Evolutionary conservation across 2,113 vertebrate genomes (phyloP), one percentile per base, ranked within the genome.

Genomic region (Eulacestoma nigropectus): DNA sequence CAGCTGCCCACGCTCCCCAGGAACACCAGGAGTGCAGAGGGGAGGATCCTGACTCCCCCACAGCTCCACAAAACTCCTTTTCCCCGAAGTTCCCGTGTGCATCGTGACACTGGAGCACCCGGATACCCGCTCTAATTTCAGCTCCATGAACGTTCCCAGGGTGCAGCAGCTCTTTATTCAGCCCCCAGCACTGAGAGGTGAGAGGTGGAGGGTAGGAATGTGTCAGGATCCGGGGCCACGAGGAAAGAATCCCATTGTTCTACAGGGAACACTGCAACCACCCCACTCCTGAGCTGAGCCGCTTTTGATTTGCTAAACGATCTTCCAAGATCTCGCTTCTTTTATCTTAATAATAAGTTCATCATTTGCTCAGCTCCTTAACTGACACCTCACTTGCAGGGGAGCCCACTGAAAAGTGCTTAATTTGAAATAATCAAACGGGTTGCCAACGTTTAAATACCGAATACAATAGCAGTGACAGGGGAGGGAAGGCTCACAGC

Each of bases 301-400:
- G 29, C 68, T 27, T 26, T 3, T n/a, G 30, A 50, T 50, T 16
- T 35, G 78, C 67, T 52, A 42, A 65, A 29, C 2, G 5, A 80
- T 21, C 52, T 39, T 79, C 30, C 30, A 33, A 33, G 78, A 67
- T 32, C 65, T 94, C 23, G 5, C 35, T 44, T 16, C 46, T 68
- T 95, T 46, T 89, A 75, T 69, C 41, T 44, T 29, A 13, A 30
- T 56, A 79, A 74, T 73, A 73, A 59, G 70, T 55, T 73, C 21
- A 17, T n/a, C 26, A 2, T 8, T 47, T 41, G 53, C 20, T 53
- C 16, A 75, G 70, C 75, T 90, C 64, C 82, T 92, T 77, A 95
- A 95, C 26, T 95, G 90, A 97, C 95, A 97, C 29, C 73, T 93
- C 42, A 26, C 75, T n/a, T 87, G 92, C 94, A 95, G 72, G 77